Evolutionary conservation across 2,888 invertebrate species (phyloP).

Genomic region (Hololepta plana): DNA sequence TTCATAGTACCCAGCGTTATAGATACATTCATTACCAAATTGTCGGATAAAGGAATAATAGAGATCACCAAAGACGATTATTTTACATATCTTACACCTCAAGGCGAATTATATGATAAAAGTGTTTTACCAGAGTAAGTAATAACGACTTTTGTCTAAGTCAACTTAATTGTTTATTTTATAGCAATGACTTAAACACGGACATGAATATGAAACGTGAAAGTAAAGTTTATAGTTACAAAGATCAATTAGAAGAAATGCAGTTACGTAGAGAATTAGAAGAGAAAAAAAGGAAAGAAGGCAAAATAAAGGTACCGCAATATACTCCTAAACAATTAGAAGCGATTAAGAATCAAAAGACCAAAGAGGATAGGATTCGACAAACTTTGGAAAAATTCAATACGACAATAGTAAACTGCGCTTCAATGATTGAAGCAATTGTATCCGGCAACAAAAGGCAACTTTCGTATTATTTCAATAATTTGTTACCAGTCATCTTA

Average conservation of each 20-base stretch:
- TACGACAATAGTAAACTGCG: slow-evolving; percentile 24
- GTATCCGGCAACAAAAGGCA: slow-evolving; percentile 33
- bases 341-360: slow-evolving; percentile 65
- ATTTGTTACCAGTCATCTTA: slow-evolving; percentile 36
- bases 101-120: slow-evolving; percentile 83
- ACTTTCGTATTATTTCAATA: slow-evolving; percentile 34
- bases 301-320: slow-evolving; percentile 54
- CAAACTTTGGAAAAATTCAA: slow-evolving; percentile 39
- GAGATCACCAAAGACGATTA: slow-evolving; percentile 64
- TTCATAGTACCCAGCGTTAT: slow-evolving; percentile 47
- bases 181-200: slow-evolving; percentile 7
- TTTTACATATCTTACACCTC: slow-evolving; percentile 65
- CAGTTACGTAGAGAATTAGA: slow-evolving; percentile 85
- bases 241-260: slow-evolving; percentile 89
- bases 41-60: slow-evolving; percentile 46
- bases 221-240: slow-evolving; percentile 91
- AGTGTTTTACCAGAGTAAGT: slow-evolving; percentile 46
- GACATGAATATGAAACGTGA: slow-evolving; percentile 77
- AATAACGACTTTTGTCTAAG: background rate
- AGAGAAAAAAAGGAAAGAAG: slow-evolving; percentile 66
- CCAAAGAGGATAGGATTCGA: slow-evolving; percentile 62
- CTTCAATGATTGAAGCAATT: slow-evolving; percentile 32
- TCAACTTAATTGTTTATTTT: slow-evolving; percentile 3
- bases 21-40: slow-evolving; percentile 35
- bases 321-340: slow-evolving; percentile 84